Percentiles rank a stretch among this genome's conserved stretches.
Evolutionary conservation across 2,888 invertebrate species (phyloP).

Genomic region (Cactoblastis cactorum): DNA sequence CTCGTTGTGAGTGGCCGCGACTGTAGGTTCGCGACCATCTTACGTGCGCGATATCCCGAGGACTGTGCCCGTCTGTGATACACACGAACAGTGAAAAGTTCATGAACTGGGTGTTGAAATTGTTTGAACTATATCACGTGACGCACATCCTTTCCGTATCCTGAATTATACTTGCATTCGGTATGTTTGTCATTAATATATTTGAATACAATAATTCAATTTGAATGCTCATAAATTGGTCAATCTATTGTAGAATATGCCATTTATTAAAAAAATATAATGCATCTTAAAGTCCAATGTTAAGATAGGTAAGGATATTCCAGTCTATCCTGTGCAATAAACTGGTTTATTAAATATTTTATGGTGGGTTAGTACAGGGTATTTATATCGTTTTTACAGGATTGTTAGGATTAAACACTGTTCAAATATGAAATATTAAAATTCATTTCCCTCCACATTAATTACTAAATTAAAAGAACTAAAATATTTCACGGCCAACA

Average conservation of each 20-base stretch:
- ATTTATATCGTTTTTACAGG: neutral
- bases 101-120: conserved; percentile 75
- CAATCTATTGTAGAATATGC: neutral
- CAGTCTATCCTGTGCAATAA: conserved; percentile 56
- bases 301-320: conserved; percentile 25
- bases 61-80: conserved; percentile 73
- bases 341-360: conserved; percentile 69
- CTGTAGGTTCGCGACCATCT: conserved; percentile 64
- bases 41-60: conserved; percentile 57
- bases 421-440: no score
- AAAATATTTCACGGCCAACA: no score
- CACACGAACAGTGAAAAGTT: conserved; percentile 76
- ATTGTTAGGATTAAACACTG: neutral
- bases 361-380: conserved; percentile 36
- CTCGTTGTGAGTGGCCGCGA: conserved; percentile 77
- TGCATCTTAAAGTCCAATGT: neutral
- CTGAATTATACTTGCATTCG: conserved; percentile 33
- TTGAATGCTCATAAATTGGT: neutral
- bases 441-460: no score
- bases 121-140: conserved; percentile 71
- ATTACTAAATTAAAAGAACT: no score
- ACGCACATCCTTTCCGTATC: conserved; percentile 40
- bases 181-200: conserved; percentile 41
- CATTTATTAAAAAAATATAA: neutral
- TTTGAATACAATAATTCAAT: neutral